Conservation (phyloP, 2,888 invertebrate species). For the Andrena flavipes region DNA sequence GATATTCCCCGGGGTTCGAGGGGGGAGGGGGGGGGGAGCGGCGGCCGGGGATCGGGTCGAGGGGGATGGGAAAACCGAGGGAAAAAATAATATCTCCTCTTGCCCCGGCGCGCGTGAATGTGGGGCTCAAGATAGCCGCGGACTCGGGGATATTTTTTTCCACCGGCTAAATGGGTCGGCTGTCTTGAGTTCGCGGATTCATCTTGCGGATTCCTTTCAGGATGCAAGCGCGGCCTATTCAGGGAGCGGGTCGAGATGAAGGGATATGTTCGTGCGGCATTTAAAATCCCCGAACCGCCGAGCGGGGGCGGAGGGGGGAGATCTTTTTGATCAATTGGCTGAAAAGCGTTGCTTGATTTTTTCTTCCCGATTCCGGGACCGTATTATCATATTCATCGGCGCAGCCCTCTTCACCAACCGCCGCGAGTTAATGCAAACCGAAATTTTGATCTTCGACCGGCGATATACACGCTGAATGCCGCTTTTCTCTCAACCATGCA, state of each 20-base stretch:
- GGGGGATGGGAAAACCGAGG: background rate
- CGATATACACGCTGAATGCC: background rate
- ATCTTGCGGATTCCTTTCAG: constrained; percentile 61
- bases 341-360: constrained; percentile 61
- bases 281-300: constrained; percentile 46
- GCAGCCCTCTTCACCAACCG: background rate
- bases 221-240: constrained; percentile 61
- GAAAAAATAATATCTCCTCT: constrained; percentile 61
- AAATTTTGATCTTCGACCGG: constrained; percentile 46
- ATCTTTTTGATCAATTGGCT: constrained; percentile 63
- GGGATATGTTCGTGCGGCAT: constrained; percentile 57
- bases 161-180: constrained; percentile 65
- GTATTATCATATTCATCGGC: constrained; percentile 55
- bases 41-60: background rate
- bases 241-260: constrained; percentile 54
- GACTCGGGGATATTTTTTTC: constrained; percentile 56
- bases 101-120: constrained; percentile 56
- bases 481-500: background rate
- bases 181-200: constrained; percentile 66
- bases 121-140: constrained; percentile 47
- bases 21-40: too few relatives aligned
- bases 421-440: constrained; percentile 16
- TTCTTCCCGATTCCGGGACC: constrained; percentile 24
- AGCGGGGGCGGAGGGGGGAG: background rate
- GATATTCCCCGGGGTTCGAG: constrained; percentile 14